Evolutionary conservation across 1,140 invertebrate species (phyloP).

Genomic region (Halictus rubicundus): DNA sequence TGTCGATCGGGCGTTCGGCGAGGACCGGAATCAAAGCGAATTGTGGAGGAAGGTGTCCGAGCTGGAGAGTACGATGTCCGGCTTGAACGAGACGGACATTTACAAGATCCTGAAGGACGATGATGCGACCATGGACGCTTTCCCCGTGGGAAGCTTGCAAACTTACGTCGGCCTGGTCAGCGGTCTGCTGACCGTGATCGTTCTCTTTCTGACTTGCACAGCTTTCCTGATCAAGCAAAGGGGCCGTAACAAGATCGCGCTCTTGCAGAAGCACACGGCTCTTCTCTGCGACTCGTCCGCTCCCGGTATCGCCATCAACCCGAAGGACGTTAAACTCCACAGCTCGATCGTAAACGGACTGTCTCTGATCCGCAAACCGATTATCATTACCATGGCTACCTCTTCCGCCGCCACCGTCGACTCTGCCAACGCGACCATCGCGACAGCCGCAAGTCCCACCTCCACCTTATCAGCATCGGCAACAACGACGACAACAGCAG

Average conservation of each 20-base stretch:
- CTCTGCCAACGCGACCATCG: not conserved
- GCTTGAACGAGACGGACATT: conserved; percentile 68
- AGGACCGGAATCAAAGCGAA: conserved; percentile 69
- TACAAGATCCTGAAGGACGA: conserved; percentile 62
- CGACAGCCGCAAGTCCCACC: too few species aligned
- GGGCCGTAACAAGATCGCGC: conserved; percentile 85
- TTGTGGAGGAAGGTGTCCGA: not conserved
- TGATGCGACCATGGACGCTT: conserved; percentile 82
- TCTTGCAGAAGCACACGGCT: conserved; percentile 86
- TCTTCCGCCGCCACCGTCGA: not conserved
- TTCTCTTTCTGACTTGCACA: conserved; percentile 85
- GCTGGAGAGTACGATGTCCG: conserved; percentile 49
- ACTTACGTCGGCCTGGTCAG: conserved; percentile 91
- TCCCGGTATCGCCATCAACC: conserved; percentile 83
- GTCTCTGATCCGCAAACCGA: conserved; percentile 59
- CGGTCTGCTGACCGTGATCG: conserved; percentile 87
- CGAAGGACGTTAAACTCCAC: conserved; percentile 84
- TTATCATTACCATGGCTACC: not conserved
- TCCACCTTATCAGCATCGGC: too few species aligned
- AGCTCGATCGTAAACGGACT: conserved; percentile 83
- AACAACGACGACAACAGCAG: too few species aligned
- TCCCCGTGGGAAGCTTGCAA: conserved; percentile 84
- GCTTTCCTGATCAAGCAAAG: conserved; percentile 87
- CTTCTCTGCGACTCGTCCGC: conserved; percentile 78
- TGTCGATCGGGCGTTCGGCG: conserved; percentile 72